Percentiles rank a stretch among this genome's conserved stretches.
Evolutionary conservation across 2,888 invertebrate species (phyloP).

Genomic region (Automeris io): DNA sequence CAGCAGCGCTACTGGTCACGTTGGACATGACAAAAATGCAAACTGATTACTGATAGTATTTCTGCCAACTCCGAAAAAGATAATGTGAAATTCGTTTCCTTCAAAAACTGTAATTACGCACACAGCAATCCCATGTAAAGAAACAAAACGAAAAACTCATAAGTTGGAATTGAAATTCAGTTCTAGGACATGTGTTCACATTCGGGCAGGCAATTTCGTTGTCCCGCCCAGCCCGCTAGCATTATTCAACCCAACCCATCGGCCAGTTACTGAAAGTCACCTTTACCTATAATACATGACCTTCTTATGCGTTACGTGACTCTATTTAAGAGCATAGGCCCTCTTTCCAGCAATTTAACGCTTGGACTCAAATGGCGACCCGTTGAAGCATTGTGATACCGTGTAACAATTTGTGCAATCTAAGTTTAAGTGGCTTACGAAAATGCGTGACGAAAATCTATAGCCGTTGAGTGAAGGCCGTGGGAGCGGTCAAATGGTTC

Average conservation of each 20-base stretch:
- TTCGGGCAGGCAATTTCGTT: slow-evolving; percentile 31
- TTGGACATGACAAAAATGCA: too few relatives aligned
- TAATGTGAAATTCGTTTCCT: too few relatives aligned
- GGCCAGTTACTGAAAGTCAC: slow-evolving; percentile 33
- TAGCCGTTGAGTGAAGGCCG: slow-evolving; percentile 22
- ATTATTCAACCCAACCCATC: slow-evolving; percentile 30
- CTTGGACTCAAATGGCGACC: slow-evolving; percentile 46
- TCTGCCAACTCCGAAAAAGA: too few relatives aligned
- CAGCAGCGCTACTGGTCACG: too few relatives aligned
- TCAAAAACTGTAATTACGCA: background rate
- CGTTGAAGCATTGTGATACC: slow-evolving; percentile 44
- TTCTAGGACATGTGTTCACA: slow-evolving; percentile 24
- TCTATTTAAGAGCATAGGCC: slow-evolving; percentile 57
- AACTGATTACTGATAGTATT: too few relatives aligned
- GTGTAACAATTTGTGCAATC: slow-evolving; percentile 35
- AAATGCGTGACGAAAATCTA: slow-evolving; percentile 17
- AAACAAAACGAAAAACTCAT: slow-evolving; percentile 16
- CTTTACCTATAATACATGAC: slow-evolving; percentile 42
- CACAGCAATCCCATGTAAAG: background rate
- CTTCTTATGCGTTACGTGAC: slow-evolving; percentile 64
- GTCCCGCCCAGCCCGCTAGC: slow-evolving; percentile 29
- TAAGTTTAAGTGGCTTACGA: slow-evolving; percentile 27
- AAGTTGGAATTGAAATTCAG: slow-evolving; percentile 29
- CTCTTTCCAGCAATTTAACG: slow-evolving; percentile 54
- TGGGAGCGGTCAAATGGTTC: slow-evolving; percentile 17